Evolutionary conservation across 2,888 invertebrate genomes (phyloP), one percentile per base, ranked within the genome.

Genomic region (Coenonympha arcania): DNA sequence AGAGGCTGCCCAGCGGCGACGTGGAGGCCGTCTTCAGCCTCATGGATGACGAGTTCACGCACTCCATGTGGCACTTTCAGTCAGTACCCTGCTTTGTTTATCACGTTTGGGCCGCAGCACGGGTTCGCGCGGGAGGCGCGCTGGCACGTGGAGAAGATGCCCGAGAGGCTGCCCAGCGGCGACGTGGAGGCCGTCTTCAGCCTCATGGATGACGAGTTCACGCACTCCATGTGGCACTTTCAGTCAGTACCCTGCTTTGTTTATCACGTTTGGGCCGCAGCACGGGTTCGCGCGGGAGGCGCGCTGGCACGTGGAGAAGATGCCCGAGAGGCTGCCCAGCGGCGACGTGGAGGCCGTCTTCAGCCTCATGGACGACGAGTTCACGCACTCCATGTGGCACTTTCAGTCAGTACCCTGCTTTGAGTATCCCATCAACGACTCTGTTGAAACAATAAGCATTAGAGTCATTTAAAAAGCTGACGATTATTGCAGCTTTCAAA

Each of bases 281-380:
- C 98, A 98, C 86, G 98, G 98, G 49, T 98, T 98, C 88, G 97
- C 96, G 46, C 90, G 97, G 70, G 93, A 96, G 71, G 91, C 94
- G 52, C 91, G 94, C 69, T 98, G 98, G 98, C 92, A 92, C 65
- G 88, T 96, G 61, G 95, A 95, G 80, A 93, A 95, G 74, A 90
- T 93, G 64, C 96, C 96, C 4, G 95, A 95, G 79, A 88, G 95
- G 61, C 86, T 95, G 65, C 93, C 94, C 55, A 95, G 93, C 74
- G 96, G 96, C 40, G 96, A 96, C 85, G 93, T 96, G 56, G 95
- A 95, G 81, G 96, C 95, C 2, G 91, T 95, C 67, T 95, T 98
- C 87, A 93, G 94, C 40, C 90, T 98, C 64, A 93, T 93, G 91
- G 97, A 98, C 77, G 95, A 92, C 70, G 96, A 96, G 69, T 94